Evolutionary conservation across 1,140 invertebrate genomes (phyloP).

Genomic region (Papilio polyxenes): DNA sequence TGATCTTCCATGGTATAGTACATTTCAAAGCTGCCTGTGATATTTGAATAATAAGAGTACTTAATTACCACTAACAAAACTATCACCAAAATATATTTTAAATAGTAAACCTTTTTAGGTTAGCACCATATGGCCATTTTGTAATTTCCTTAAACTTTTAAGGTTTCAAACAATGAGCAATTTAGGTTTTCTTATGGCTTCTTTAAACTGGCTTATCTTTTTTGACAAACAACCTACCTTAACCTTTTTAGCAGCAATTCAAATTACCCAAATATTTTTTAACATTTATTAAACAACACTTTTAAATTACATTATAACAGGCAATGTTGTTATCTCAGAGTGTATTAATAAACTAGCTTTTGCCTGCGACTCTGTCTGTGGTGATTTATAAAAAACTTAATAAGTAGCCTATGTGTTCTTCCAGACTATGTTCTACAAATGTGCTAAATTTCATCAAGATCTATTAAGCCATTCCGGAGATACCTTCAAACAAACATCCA

Average conservation of each 20-base stretch:
- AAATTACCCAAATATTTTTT: neutral
- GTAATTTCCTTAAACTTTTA: constrained; percentile 17
- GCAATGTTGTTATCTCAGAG: too few relatives aligned
- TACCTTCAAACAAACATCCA: too few relatives aligned
- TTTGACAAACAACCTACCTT: constrained; percentile 19
- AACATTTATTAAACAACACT: too few relatives aligned
- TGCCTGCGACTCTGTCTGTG: too few relatives aligned
- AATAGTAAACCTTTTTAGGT: neutral
- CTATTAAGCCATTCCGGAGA: too few relatives aligned
- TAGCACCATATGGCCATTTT: neutral
- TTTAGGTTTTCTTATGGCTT: constrained; percentile 25
- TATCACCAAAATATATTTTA: neutral
- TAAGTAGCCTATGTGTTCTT: too few relatives aligned
- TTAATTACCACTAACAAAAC: neutral
- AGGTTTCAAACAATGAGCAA: constrained; percentile 18
- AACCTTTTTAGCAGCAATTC: neutral
- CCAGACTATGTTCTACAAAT: too few relatives aligned
- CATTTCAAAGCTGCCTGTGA: neutral
- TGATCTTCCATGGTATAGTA: neutral
- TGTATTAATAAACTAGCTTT: too few relatives aligned
- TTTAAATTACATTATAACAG: too few relatives aligned
- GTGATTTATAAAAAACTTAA: too few relatives aligned
- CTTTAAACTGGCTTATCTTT: constrained; percentile 17
- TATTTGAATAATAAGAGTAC: neutral
- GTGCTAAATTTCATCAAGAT: too few relatives aligned